Evolutionary conservation across 2,888 invertebrate species (phyloP), one percentile per base, ranked within the genome.

Genomic region (Pterobdella sp.): DNA sequence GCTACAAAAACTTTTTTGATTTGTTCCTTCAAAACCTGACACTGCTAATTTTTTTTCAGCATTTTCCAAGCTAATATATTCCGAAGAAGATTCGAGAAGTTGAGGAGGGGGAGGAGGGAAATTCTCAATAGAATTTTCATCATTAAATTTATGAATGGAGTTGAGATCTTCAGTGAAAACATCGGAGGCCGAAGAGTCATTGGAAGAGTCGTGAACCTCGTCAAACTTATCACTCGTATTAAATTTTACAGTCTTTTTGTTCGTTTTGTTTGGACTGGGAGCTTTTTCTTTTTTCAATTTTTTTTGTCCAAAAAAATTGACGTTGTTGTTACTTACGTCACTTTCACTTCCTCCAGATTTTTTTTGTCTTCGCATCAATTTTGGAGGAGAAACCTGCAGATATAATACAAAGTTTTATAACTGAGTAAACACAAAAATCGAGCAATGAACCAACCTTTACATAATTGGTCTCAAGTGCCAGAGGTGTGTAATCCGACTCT

Each of bases 331-430:
- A 22, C 37, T 71, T 1, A 63, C 31, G 34, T 71, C 71, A 56
- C 63, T 60, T 37, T 71, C 70, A 37, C 70, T 70, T 1, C 70
- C 71, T 22, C 36, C 71, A 26, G 71, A 60, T 52, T 71, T 67
- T 35, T 74, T 74, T 66, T 68, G 72, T 34, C 74, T 1, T 36
- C 74, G 34, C 1, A 72, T 74, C 65, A 74, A 34, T 63, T 74
- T 74, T 42, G 74, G 74, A 18, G 74, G 74, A 0, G 74, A 74
- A 18, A 74, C 74, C 69, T 64, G 3, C 4, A 10, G n/a, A n/a
- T n/a, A n/a, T n/a, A n/a, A n/a, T n/a, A n/a, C n/a, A n/a, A n/a
- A n/a, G n/a, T n/a, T n/a, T n/a, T n/a, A n/a, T n/a, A 14, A 42
- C 22, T 42, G 49, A 22, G 49, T 42, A 22, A 42, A 14, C 22